Conservation (phyloP, 2,113 vertebrate genomes). For the Dendropsophus ebraccatus region DNA sequence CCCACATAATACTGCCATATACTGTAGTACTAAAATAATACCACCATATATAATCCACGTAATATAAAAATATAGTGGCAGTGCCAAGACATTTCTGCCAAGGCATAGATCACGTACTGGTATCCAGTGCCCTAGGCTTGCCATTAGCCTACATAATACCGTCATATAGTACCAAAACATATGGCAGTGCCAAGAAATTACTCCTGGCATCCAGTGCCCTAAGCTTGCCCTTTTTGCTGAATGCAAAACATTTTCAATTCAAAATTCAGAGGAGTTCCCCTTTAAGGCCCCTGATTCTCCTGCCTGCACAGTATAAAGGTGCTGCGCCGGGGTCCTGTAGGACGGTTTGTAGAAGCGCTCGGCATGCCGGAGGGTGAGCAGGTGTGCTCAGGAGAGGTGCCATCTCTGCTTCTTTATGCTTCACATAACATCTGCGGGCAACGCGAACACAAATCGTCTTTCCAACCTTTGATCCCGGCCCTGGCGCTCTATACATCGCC, state of each 20-base stretch:
- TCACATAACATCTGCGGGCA: neutral
- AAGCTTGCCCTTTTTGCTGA: too few species aligned
- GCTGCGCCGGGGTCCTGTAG: neutral
- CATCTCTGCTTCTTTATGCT: conserved; percentile 1
- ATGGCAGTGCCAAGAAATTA: too few species aligned
- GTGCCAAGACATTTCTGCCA: too few species aligned
- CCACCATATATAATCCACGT: neutral
- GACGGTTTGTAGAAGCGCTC: neutral
- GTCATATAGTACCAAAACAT: too few species aligned
- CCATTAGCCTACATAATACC: too few species aligned
- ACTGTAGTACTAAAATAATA: neutral
- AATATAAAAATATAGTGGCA: too few species aligned
- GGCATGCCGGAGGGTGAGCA: neutral
- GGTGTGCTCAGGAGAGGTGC: neutral
- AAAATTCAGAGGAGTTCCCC: neutral
- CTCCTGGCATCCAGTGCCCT: too few species aligned
- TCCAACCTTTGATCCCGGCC: neutral
- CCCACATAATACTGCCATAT: too few species aligned
- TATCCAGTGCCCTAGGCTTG: too few species aligned
- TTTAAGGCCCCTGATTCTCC: neutral
- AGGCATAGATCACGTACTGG: too few species aligned
- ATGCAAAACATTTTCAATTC: too few species aligned
- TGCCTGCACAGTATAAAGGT: neutral
- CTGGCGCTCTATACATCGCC: neutral
- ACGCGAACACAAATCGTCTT: neutral